phyloP scores from a whole-genome alignment of 2,113 vertebrate species.

The Microcebus griseorufus region DNA sequence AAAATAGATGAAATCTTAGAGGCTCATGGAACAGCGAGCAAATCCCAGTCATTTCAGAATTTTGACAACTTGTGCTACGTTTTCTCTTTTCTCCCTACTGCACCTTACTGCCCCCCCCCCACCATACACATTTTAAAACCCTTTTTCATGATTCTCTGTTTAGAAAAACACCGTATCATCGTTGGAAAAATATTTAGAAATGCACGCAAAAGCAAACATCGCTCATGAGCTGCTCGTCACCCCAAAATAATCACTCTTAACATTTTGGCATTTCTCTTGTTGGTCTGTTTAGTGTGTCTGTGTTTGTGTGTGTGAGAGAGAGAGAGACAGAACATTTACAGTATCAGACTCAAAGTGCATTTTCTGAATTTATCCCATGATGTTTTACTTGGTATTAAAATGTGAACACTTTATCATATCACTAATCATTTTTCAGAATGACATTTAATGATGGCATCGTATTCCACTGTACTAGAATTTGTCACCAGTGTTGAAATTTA shows the following conservation, averaged over 20 bases:
- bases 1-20: not conserved
- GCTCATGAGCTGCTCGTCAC: not conserved
- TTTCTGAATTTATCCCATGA: not conserved
- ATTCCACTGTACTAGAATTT: not conserved
- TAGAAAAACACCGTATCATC: not conserved
- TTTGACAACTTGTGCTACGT: not conserved
- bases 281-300: not conserved
- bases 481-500: conserved; percentile 22
- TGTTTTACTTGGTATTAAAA: not conserved
- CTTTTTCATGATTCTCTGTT: not conserved
- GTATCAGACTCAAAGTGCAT: not conserved
- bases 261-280: not conserved
- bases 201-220: not conserved
- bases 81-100: not conserved
- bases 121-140: not conserved
- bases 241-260: not conserved
- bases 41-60: not conserved
- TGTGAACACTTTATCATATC: not conserved
- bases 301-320: not conserved
- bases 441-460: not conserved
- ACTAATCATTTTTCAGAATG: conserved; percentile 56
- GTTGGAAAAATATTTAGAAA: not conserved
- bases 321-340: not conserved
- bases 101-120: not conserved
- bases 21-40: not conserved